phyloP scores from a whole-genome alignment of 2,888 invertebrate genomes.

The Cosmorhoe ocellata region DNA sequence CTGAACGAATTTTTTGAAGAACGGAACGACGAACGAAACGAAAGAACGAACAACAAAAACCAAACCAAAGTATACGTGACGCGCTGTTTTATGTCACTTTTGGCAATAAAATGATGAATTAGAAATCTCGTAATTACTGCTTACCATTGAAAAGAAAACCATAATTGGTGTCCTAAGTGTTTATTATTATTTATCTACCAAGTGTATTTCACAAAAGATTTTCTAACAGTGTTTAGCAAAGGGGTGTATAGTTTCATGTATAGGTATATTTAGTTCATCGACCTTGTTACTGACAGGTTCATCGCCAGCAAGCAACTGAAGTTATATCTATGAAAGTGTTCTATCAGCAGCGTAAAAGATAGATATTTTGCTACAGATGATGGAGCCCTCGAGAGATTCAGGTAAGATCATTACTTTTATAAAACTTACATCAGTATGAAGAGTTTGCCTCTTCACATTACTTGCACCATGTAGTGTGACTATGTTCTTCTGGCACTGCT shows the following conservation, averaged over 20 bases:
- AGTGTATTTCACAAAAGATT: slow-evolving; percentile 45
- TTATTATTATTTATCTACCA: slow-evolving; percentile 6
- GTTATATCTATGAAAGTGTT: slow-evolving; percentile 74
- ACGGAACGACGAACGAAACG: no score
- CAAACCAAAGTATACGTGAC: no score
- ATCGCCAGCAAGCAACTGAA: slow-evolving; percentile 74
- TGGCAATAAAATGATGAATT: slow-evolving; percentile 43
- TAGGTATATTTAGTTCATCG: slow-evolving; percentile 82
- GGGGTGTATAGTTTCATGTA: slow-evolving; percentile 63
- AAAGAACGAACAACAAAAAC: no score
- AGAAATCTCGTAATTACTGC: slow-evolving; percentile 44
- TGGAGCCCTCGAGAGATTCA: slow-evolving; percentile 80
- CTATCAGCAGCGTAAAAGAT: slow-evolving; percentile 51
- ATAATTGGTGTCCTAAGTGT: slow-evolving; percentile 25
- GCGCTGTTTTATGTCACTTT: slow-evolving; percentile 57
- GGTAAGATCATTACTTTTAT: slow-evolving; percentile 51
- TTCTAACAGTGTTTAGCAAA: slow-evolving; percentile 44
- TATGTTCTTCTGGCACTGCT: no score
- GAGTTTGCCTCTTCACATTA: not conserved
- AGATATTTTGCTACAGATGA: slow-evolving; percentile 60
- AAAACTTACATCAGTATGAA: not conserved
- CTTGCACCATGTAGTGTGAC: not conserved
- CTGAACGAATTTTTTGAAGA: no score
- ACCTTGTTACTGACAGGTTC: slow-evolving; percentile 83
- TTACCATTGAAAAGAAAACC: slow-evolving; percentile 30